Evolutionary conservation across 2,113 vertebrate species (phyloP), one percentile per base, ranked within the genome.

Genomic region (Takifugu flavidus): DNA sequence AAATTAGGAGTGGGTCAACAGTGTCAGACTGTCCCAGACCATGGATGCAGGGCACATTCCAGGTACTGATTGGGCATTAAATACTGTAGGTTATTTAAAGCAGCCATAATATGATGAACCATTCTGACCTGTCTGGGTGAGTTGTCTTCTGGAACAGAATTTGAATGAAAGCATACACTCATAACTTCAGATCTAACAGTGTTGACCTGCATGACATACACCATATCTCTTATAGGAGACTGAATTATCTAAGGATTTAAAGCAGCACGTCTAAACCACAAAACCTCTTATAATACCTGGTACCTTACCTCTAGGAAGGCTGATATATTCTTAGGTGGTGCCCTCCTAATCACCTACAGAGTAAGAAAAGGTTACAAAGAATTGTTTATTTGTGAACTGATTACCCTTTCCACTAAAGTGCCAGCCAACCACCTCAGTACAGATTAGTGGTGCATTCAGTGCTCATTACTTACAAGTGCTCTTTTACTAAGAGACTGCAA

Each of bases 11-110:
- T 31, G 5, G 79, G 82, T 80, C 78, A 72, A 78, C 70, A 63
- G 65, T 58, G 78, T 68, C 56, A 75, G 77, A 81, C 82, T 85
- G 76, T 87, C 86, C 84, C 74, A 72, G 80, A 72, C 77, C 83
- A 80, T 74, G 67, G 86, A 90, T 84, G 60, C 25, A 79, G 65
- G 84, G 83, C 84, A 85, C 76, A 61, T 84, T 87, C 81, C 85
- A 89, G 87, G 88, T 89, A 89, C 89, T 90, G 83, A 91, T 47
- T 67, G 83, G 81, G 82, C 81, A 90, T 90, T 89, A 92, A 79
- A 70, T 71, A 39, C 34, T 39, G 8, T 10, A 73, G 76, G 78
- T 82, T 62, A 34, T 87, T 88, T 87, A 84, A 87, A 83, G 80
- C 82, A 63, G 75, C 69, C 70, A 27, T 77, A 75, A 79, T 74